Evolutionary conservation across 2,888 invertebrate species (phyloP), one percentile per base, ranked within the genome.

Genomic region (Prosopocoilus inquinatus): DNA sequence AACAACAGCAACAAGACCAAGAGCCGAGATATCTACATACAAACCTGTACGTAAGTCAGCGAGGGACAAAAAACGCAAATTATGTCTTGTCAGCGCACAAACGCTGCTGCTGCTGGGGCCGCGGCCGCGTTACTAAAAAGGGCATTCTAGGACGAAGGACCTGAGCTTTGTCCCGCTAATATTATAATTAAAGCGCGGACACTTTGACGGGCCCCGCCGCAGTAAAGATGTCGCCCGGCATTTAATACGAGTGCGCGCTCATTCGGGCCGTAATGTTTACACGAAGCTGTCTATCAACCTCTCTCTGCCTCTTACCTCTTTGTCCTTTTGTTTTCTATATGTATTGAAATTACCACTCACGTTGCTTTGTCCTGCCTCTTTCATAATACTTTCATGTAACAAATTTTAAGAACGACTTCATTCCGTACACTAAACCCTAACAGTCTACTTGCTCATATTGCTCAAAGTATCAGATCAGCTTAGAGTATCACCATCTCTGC

Each of bases 121-220:
- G 20, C 20, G 20, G 20, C 20, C 49, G 57, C 52, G 58, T 59
- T 59, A 63, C 64, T 63, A 64, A 65, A 67, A 67, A 64, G 62
- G 65, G 63, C 56, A 64, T 64, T 56, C 61, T 59, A 63, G 64
- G 60, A 61, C 60, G 60, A 62, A 57, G 49, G 52, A 57, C 62
- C 62, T 59, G 56, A 59, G 63, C 65, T 68, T 69, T 68, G 68
- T 69, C 69, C 68, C 68, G 71, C 68, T 72, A 71, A 72, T 71
- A 69, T 71, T 72, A 70, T 71, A 72, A 72, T 71, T 71, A 71
- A 71, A 70, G 64, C 67, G 64, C 66, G 67, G 70, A 70, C 70
- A 70, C 69, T 68, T 70, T 72, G 71, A 72, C 71, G 70, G 67
- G 59, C 61, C 62, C 61, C 60, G 63, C 53, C 64, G 69, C 66